Evolutionary conservation across 2,797 vertebrate species (phyloP).

Genomic region (Alauda arvensis): DNA sequence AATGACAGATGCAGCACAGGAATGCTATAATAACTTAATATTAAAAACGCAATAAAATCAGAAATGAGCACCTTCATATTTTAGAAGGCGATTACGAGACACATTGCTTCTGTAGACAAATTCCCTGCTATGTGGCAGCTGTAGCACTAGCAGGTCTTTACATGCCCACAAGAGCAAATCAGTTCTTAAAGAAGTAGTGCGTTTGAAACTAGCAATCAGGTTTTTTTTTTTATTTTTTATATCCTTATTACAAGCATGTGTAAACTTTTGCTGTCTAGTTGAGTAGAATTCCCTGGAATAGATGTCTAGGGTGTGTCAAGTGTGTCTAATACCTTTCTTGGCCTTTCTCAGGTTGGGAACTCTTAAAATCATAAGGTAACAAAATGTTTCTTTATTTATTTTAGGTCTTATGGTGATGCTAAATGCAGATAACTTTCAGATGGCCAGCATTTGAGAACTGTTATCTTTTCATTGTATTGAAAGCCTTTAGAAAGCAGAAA

Average conservation of each 20-base stretch:
- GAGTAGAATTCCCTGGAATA: neutral
- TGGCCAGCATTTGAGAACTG: neutral
- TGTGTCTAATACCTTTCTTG: neutral
- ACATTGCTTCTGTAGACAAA: neutral
- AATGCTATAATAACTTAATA: conserved; percentile 33
- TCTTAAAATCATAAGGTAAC: neutral
- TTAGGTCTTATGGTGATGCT: neutral
- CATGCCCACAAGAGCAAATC: neutral
- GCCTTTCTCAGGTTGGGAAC: neutral
- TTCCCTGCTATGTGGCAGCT: neutral
- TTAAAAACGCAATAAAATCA: conserved; percentile 32
- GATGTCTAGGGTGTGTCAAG: neutral
- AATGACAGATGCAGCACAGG: neutral
- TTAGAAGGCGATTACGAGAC: neutral
- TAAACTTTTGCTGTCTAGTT: neutral
- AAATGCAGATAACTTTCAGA: neutral
- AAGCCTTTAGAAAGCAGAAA: neutral
- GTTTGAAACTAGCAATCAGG: neutral
- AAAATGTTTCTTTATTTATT: neutral
- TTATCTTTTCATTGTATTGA: neutral
- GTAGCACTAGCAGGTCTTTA: conserved; percentile 5
- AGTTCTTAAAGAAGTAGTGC: neutral
- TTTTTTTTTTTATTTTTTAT: neutral
- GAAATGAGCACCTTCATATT: conserved; percentile 8
- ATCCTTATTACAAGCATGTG: neutral